Evolutionary conservation across 2,797 vertebrate species (phyloP).

Genomic region (Mallotus villosus): DNA sequence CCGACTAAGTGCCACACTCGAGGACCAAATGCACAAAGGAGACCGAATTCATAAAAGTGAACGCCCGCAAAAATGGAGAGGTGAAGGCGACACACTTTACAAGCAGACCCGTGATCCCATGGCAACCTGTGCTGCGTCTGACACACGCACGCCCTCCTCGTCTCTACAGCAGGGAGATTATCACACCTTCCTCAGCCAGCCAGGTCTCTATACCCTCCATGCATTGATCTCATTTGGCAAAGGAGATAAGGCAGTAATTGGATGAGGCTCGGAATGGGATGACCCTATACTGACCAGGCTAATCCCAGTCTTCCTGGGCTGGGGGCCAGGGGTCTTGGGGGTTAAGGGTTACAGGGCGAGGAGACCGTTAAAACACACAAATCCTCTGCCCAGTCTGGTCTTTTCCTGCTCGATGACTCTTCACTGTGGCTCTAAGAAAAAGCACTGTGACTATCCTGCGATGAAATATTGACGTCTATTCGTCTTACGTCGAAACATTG

Average conservation of each 20-base stretch:
- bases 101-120: conserved; percentile 26
- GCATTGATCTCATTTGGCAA: conserved; percentile 78
- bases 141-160: conserved; percentile 62
- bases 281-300: conserved; percentile 71
- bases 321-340: conserved; percentile 65
- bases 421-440: conserved; percentile 45
- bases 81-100: background rate
- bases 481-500: too few species aligned
- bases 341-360: conserved; percentile 32
- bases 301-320: conserved; percentile 79
- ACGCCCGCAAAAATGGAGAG: conserved; percentile 24
- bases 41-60: conserved; percentile 11
- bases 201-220: conserved; percentile 66
- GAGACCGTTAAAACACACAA: conserved; percentile 83
- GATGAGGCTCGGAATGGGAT: conserved; percentile 79
- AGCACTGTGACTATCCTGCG: conserved; percentile 38
- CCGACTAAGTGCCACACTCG: conserved; percentile 61
- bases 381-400: conserved; percentile 63
- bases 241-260: conserved; percentile 82
- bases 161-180: conserved; percentile 68
- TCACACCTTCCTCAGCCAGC: conserved; percentile 66
- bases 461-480: too few species aligned
- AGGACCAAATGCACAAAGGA: conserved; percentile 62
- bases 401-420: conserved; percentile 48
- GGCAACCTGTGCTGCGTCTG: conserved; percentile 52